Evolutionary conservation across 35 echinoderm and acorn worm species (phyloP), one percentile per base, ranked within the genome.

Genomic region (Heliocidaris tuberculata): DNA sequence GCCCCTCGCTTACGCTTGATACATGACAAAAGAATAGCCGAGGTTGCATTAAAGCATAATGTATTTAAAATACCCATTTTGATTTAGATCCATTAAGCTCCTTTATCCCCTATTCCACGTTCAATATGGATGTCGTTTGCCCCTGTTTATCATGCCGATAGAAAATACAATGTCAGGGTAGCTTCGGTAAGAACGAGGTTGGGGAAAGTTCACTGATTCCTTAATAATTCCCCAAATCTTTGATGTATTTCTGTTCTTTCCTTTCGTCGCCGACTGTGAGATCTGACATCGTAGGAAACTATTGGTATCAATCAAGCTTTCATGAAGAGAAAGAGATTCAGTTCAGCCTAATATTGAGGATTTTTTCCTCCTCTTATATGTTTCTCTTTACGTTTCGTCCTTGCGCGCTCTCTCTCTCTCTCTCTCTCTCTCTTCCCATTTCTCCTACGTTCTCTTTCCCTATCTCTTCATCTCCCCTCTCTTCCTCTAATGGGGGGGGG

Each of bases 1-100:
- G 21, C 65, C 65, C 65, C 65, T 78, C 65, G 27, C 65, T 78
- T 78, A 78, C 65, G 4, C 65, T 78, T 78, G 65, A 6, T 78
- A 24, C 7, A n/a, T 27, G 21, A 78, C 65, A 78, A 78, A 78
- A 24, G 65, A 78, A 78, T n/a, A n/a, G 65, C 65, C 65, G 65
- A 78, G 65, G 19, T 4, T 78, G 65, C 17, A 78, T 78, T 78
- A 78, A 78, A 78, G 65, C 65, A 19, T 78, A 78, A 78, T 78
- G 27, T 78, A 78, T 78, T 78, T 78, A 78, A 78, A 78, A 78
- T 78, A 78, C 65, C 65, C 65, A 78, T 78, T n/a, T 78, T 78
- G 65, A 78, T 78, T 78, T 78, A 78, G 65, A 7, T n/a, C 65
- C 65, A 78, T 78, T 78, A 78, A 78, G 27, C 65, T 9, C 65